Evolutionary conservation across 1,140 invertebrate genomes (phyloP).

Genomic region (Polyergus mexicanus): DNA sequence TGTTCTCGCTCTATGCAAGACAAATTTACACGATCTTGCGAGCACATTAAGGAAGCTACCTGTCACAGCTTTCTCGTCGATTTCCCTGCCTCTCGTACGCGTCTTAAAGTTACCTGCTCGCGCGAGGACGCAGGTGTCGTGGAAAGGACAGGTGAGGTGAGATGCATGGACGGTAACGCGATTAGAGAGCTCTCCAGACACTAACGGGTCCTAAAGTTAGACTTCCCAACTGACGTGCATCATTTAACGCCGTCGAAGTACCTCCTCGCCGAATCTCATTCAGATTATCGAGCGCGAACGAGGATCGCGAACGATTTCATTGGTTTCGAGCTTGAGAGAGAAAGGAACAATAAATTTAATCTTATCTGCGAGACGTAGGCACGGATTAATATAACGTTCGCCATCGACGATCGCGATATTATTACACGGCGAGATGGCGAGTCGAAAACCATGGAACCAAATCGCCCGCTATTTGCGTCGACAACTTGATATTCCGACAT

Average conservation of each 20-base stretch:
- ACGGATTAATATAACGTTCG: constrained; percentile 60
- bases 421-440: constrained; percentile 46
- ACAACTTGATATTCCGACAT: constrained; percentile 52
- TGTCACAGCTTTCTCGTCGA: constrained; percentile 31
- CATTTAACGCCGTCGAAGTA: constrained; percentile 48
- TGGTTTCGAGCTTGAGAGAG: not conserved
- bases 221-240: constrained; percentile 58
- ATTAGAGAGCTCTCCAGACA: constrained; percentile 51
- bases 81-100: not conserved
- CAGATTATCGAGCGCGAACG: constrained; percentile 41
- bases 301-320: constrained; percentile 25
- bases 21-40: constrained; percentile 29
- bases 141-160: constrained; percentile 36
- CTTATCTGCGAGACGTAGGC: constrained; percentile 49
- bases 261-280: constrained; percentile 51
- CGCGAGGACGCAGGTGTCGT: constrained; percentile 43
- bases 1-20: not conserved
- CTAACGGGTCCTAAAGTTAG: constrained; percentile 57
- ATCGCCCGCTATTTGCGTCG: constrained; percentile 49
- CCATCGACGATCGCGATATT: constrained; percentile 55
- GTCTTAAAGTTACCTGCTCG: constrained; percentile 26
- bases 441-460: constrained; percentile 36
- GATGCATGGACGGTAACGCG: constrained; percentile 60
- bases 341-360: constrained; percentile 56
- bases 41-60: not conserved